Percentiles rank a stretch among this genome's conserved stretches.
phyloP scores from a whole-genome alignment of 1,140 invertebrate species.

The Hyphantria cunea region DNA sequence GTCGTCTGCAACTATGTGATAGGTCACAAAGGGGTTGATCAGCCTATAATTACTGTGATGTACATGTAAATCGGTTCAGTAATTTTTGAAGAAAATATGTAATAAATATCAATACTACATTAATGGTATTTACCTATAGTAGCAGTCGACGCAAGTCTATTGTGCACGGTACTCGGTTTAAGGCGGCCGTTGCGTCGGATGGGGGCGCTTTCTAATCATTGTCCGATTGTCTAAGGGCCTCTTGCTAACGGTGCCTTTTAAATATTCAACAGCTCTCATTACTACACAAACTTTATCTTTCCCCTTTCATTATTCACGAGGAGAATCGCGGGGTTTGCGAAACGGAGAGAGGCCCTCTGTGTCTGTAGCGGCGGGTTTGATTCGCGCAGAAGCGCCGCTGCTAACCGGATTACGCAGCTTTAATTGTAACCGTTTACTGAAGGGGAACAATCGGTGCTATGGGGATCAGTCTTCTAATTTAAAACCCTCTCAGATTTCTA shows the following conservation, averaged over 20 bases:
- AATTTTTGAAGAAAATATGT: too few species aligned
- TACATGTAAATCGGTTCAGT: too few species aligned
- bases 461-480: not conserved
- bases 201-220: not conserved
- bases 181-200: not conserved
- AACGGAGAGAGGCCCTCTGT: not conserved
- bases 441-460: not conserved
- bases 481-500: not conserved
- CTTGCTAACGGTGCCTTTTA: conserved; percentile 1
- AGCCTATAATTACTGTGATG: too few species aligned
- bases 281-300: not conserved
- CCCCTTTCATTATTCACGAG: not conserved
- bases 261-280: conserved; percentile 8
- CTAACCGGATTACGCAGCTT: not conserved
- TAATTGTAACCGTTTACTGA: not conserved
- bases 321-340: not conserved
- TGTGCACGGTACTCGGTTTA: too few species aligned
- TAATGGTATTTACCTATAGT: too few species aligned
- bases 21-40: too few species aligned
- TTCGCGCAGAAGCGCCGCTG: not conserved
- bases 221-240: not conserved
- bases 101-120: too few species aligned
- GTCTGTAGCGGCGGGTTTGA: not conserved
- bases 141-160: too few species aligned
- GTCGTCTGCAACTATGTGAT: too few species aligned